A percentile compares a stretch with the other conserved stretches of the same genome.
Conservation (phyloP, 1,140 invertebrate species). For the Aplysia californica region DNA sequence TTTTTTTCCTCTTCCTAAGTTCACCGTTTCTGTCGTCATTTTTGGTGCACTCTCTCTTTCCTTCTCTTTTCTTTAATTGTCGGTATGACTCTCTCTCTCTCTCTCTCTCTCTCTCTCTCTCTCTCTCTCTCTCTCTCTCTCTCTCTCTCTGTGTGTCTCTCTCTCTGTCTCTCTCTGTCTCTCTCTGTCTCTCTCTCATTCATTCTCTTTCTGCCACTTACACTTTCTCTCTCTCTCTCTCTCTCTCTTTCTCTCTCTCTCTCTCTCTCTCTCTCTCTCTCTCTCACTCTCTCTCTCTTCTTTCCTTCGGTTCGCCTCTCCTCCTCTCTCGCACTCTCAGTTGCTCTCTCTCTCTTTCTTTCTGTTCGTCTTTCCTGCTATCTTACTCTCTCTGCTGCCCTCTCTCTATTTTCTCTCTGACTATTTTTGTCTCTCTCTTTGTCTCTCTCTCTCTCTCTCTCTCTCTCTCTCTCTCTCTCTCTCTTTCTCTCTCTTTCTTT, state of each 20-base stretch:
- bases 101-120: too few species aligned
- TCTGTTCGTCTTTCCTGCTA: not conserved
- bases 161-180: not conserved
- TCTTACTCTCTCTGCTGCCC: not conserved
- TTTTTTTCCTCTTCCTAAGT: too few species aligned
- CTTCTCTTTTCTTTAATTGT: too few species aligned
- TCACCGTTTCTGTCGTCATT: too few species aligned
- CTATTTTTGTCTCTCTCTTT: not conserved
- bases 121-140: too few species aligned
- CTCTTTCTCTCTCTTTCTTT: not conserved
- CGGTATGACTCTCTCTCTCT: too few species aligned
- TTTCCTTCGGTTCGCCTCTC: not conserved
- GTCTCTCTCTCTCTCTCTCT: slow-evolving; percentile 4
- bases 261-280: not conserved
- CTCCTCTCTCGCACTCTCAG: not conserved
- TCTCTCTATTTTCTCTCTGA: not conserved
- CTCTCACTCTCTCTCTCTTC: not conserved
- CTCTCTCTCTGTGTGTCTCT: not conserved
- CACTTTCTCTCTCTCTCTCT: not conserved
- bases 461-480: not conserved
- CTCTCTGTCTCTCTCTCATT: not conserved
- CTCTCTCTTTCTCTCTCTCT: slow-evolving; percentile 5
- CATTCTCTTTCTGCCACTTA: not conserved
- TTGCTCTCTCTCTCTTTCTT: not conserved
- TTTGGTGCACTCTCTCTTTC: too few species aligned